Evolutionary conservation across 2,888 invertebrate genomes (phyloP).

Genomic region (Amphipoea lucens): DNA sequence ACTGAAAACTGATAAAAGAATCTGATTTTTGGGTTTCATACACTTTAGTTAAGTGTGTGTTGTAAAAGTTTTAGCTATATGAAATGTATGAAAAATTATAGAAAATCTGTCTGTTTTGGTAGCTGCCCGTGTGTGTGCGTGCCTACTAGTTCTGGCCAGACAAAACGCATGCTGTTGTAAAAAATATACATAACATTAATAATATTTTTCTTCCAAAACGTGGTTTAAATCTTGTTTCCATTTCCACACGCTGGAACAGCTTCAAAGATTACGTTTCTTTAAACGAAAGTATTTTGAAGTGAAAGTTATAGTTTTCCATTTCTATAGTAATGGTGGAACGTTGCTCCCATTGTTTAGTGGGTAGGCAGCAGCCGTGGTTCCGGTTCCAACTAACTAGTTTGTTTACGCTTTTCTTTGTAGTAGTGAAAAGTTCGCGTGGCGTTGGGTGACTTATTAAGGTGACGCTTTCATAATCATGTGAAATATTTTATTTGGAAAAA

Average conservation of each 20-base stretch:
- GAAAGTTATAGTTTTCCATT: conserved; percentile 65
- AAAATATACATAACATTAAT: neutral
- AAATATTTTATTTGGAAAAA: neutral
- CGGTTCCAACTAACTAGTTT: conserved; percentile 53
- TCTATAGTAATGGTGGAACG: conserved; percentile 58
- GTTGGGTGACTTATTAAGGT: conserved; percentile 7
- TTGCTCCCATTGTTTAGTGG: conserved; percentile 59
- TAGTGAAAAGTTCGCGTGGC: neutral
- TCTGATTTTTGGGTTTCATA: neutral
- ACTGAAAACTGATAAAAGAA: neutral
- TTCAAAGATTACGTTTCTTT: conserved; percentile 33
- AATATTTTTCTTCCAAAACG: neutral
- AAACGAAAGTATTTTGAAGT: conserved; percentile 58
- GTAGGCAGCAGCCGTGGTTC: conserved; percentile 58
- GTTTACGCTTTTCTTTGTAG: conserved; percentile 51
- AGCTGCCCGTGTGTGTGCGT: neutral
- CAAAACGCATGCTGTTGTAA: neutral
- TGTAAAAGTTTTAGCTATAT: neutral
- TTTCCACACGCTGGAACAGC: conserved; percentile 3
- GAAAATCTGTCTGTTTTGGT: neutral
- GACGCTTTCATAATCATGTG: neutral
- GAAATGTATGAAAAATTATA: neutral
- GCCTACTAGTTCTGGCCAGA: neutral
- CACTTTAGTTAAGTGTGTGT: neutral
- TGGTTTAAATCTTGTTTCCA: neutral